A percentile compares a stretch with the other conserved stretches of the same genome.
These are phyloP conservation scores for Cyclargus thomasi DNA, from an alignment of 1,140 invertebrate genomes.

Conservation along the genomic window DNA sequence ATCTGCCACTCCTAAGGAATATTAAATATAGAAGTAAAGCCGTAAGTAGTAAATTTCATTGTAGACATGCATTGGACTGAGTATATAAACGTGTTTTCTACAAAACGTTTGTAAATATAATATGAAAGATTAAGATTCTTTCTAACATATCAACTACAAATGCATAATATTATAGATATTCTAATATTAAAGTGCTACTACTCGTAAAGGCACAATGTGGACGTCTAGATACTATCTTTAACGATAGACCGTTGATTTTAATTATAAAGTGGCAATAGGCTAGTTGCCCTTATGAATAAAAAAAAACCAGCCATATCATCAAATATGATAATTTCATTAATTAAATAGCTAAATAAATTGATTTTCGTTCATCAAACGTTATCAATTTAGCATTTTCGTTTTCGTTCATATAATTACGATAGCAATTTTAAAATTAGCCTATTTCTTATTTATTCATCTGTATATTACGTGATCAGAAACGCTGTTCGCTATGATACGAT, in stretches of 20 bases:
- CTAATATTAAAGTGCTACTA: neutral
- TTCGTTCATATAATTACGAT: too few species aligned
- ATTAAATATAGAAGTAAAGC: neutral
- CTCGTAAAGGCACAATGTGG: neutral
- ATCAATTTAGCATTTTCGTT: too few species aligned
- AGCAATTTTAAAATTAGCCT: too few species aligned
- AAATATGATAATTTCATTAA: too few species aligned
- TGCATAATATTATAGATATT: neutral
- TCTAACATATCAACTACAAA: neutral
- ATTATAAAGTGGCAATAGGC: neutral
- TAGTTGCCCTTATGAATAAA: too few species aligned
- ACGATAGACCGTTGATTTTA: neutral
- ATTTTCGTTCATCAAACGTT: too few species aligned
- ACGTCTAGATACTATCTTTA: neutral
- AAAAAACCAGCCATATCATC: too few species aligned
- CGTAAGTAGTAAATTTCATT: neutral
- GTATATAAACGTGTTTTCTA: neutral
- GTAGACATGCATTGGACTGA: neutral
- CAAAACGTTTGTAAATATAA: neutral
- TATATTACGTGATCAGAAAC: too few species aligned
- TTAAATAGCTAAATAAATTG: too few species aligned
- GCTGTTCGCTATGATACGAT: too few species aligned
- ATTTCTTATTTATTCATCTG: too few species aligned
- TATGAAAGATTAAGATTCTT: neutral
- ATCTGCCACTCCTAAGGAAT: too few species aligned